Percentiles rank a stretch among this genome's conserved stretches.
phyloP scores from a whole-genome alignment of 23 tunicate species.

The Ciona savignyi region DNA sequence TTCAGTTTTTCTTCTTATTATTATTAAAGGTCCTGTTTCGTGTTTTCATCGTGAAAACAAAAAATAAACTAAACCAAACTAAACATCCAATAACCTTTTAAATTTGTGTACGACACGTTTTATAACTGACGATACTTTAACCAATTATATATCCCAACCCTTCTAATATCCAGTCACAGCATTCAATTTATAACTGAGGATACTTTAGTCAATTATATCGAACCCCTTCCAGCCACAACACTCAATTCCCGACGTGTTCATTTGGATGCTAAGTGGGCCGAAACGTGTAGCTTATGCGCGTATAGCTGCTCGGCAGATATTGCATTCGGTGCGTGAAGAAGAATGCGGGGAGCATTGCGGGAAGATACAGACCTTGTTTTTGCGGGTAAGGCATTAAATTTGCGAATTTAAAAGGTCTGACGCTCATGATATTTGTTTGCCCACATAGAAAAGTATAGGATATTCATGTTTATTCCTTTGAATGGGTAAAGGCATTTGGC shows the following conservation, averaged over 20 bases:
- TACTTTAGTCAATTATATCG: background rate
- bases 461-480: too few species aligned
- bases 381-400: slow-evolving; percentile 84
- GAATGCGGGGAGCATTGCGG: slow-evolving; percentile 95
- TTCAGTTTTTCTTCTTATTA: too few species aligned
- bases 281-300: slow-evolving; percentile 84
- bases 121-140: background rate
- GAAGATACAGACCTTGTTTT: slow-evolving; percentile 85
- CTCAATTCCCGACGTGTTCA: slow-evolving; percentile 85
- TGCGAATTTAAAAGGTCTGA: too few species aligned
- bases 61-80: too few species aligned
- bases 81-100: too few species aligned
- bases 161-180: background rate
- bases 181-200: background rate
- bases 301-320: slow-evolving; percentile 66
- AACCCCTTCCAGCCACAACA: slow-evolving; percentile 66
- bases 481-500: too few species aligned
- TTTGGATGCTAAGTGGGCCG: slow-evolving; percentile 92
- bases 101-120: too few species aligned
- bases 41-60: too few species aligned
- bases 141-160: background rate
- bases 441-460: too few species aligned
- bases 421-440: too few species aligned
- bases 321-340: slow-evolving; percentile 85
- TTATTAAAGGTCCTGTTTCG: too few species aligned